Base-by-base conservation (phyloP, 2,888 invertebrate species). In the Leptinotarsa juncta region DNA sequence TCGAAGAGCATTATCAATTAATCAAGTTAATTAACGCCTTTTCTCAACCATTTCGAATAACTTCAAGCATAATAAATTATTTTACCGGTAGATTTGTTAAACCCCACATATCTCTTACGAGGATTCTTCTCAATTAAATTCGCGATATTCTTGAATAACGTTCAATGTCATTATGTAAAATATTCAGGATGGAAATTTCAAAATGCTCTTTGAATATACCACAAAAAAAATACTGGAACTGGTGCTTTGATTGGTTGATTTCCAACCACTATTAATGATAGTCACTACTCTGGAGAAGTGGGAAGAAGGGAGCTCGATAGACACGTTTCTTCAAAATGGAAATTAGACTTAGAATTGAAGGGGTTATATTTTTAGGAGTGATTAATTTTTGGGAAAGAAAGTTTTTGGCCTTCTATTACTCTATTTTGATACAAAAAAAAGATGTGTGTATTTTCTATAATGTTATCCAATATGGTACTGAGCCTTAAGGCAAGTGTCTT, bases 1-100 rank as follows among this genome's bases (percentile, higher is more conserved):
- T 75, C 53, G 71, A 66, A 67, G 49, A 65, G 70, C 66, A 72
- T 75, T 75, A 72, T 77, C 69, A 67, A 77, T 78, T 74, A 79
- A 74, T 76, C 65, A 71, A 77, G 74, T 76, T 79, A 79, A 78
- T 78, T 78, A 79, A 76, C 68, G 65, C 71, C 72, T 68, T 77
- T 78, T 72, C 75, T 77, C 55, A 60, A 65, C 71, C 72, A 73
- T 75, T 72, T 65, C 60, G 71, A 70, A 57, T 60, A 73, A 75
- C 70, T 65, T 60, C 53, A 10, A 73, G 69, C 68, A 76, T 71
- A 71, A 77, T 73, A 72, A 73, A 70, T 75, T 74, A 75, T 72
- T 74, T 71, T 65, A 65, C 50, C 71, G 51, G 53, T 62, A 51
- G n/a, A 18, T 72, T 74, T 57, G 48, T 71, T 50, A 49, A 42